Conservation (phyloP, 1,140 invertebrate species). For the Panagrolaimus sp. region DNA sequence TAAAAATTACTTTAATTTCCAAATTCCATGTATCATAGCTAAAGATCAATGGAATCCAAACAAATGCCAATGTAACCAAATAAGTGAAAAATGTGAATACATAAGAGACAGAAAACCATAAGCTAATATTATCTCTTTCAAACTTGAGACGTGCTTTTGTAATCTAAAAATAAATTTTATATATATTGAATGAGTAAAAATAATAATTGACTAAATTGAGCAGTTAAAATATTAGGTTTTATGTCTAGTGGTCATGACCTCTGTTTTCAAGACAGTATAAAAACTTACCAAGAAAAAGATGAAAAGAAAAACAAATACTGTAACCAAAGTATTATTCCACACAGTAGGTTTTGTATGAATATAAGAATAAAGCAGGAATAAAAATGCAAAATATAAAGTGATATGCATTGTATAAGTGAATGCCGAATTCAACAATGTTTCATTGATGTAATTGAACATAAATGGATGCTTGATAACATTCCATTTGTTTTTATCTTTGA, state of each 20-base stretch:
- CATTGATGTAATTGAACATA: constrained; percentile 41
- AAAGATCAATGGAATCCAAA: constrained; percentile 39
- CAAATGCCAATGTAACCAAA: constrained; percentile 41
- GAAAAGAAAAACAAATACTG: constrained; percentile 36
- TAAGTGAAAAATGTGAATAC: constrained; percentile 20
- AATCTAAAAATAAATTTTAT: background rate
- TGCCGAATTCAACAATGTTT: constrained; percentile 16
- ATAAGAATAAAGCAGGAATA: constrained; percentile 41
- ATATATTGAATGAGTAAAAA: background rate
- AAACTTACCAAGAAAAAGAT: constrained; percentile 40
- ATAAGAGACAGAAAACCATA: background rate
- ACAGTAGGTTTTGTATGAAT: constrained; percentile 32
- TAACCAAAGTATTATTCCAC: constrained; percentile 35
- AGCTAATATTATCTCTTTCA: constrained; percentile 2
- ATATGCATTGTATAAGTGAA: constrained; percentile 40
- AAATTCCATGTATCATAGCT: constrained; percentile 37
- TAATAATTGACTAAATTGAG: too few species aligned
- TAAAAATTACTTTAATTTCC: constrained; percentile 24
- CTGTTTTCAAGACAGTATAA: background rate
- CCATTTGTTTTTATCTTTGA: constrained; percentile 36
- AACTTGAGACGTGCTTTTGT: background rate
- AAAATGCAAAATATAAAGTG: constrained; percentile 42
- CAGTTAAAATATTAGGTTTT: too few species aligned
- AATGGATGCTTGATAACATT: constrained; percentile 36
- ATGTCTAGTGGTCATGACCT: too few species aligned